Conservation (phyloP, 2,797 vertebrate species). For the Protosalanx chinensis region DNA sequence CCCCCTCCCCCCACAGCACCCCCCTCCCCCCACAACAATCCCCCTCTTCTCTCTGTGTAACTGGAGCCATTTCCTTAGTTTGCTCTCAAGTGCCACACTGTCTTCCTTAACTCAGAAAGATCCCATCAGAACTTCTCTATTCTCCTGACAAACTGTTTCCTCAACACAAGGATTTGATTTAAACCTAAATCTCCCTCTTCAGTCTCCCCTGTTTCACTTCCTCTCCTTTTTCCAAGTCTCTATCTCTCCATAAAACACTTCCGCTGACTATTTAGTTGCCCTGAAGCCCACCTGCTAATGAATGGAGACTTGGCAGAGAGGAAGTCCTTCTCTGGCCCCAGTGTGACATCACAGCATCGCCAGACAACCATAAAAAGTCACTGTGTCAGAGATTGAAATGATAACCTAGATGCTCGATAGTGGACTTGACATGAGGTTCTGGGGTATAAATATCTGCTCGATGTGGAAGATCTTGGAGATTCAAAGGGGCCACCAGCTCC, state of each 20-base stretch:
- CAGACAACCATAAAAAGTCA: slow-evolving; percentile 23
- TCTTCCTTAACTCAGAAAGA: slow-evolving; percentile 59
- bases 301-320: slow-evolving; percentile 46
- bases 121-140: slow-evolving; percentile 45
- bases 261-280: slow-evolving; percentile 38
- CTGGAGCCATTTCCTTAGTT: slow-evolving; percentile 61
- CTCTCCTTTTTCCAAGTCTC: slow-evolving; percentile 16
- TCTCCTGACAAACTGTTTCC: slow-evolving; percentile 38
- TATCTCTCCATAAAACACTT: slow-evolving; percentile 41
- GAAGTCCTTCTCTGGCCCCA: slow-evolving; percentile 54
- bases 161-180: slow-evolving; percentile 36
- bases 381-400: slow-evolving; percentile 24
- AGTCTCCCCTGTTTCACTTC: slow-evolving; percentile 4
- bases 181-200: neutral
- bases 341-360: slow-evolving; percentile 41
- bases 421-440: neutral
- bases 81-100: slow-evolving; percentile 63
- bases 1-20: slow-evolving; percentile 26
- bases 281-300: slow-evolving; percentile 32
- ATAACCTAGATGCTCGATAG: neutral
- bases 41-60: slow-evolving; percentile 54
- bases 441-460: no score
- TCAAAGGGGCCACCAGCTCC: neutral
- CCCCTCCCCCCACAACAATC: slow-evolving; percentile 29
- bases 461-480: neutral